Base-by-base conservation (phyloP, 2,888 invertebrate species). In the Lypha dubia region DNA sequence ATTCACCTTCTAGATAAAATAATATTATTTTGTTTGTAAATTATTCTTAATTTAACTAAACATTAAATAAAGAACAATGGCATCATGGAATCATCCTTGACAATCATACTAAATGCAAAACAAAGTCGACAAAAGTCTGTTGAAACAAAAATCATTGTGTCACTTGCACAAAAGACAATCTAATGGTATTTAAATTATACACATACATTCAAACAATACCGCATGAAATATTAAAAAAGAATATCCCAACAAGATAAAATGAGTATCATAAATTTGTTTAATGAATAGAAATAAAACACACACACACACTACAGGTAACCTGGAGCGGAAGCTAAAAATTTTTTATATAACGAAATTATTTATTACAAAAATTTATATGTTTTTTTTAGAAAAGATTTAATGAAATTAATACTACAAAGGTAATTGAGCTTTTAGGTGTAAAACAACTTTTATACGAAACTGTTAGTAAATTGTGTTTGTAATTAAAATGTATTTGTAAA, bases 101-200 rank as follows among this genome's bases (percentile, higher is more conserved):
- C 28, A 28, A 28, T 4, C 3, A 28, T 28, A 20, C 11, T n/a
- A 44, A 44, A n/a, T 17, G 24, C 8, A n/a, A 56, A 22, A 22
- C 49, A 51, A 11, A 51, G 22, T 17, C 8, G 6, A 28, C 15
- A 28, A 56, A 56, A 56, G 4, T n/a, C 8, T n/a, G 1, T 7
- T n/a, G 7, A 28, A 51, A 56, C 3, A 56, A 56, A 28, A 56
- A n/a, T 56, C 56, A 56, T 22, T n/a, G 56, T 56, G 56, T 56
- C 56, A 56, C 28, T 56, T 56, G 8, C 56, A 28, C 56, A 56
- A n/a, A 28, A 6, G 56, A 1, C 56, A 28, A 56, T 28, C 24
- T 56, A 56, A 56, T 7, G 24, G 56, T 28, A n/a, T 56, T 51
- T 13, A 22, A 22, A 51, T 51, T 22, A 22, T 22, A 13, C 49